Evolutionary conservation across 2,797 vertebrate genomes (phyloP).

Genomic region (Ficedula albicollis): DNA sequence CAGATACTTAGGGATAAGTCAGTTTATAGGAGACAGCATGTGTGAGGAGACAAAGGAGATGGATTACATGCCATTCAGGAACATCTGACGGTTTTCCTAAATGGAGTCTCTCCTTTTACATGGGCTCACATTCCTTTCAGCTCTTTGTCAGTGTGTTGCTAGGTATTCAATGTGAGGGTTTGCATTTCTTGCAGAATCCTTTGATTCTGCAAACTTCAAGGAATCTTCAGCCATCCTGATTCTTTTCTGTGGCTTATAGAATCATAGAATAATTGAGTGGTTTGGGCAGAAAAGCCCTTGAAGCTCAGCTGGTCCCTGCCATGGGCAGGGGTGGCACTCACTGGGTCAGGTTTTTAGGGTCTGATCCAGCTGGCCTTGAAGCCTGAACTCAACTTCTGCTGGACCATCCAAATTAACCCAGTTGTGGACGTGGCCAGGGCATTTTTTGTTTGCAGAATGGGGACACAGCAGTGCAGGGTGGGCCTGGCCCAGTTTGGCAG

Average conservation of each 20-base stretch:
- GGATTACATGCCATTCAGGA: neutral
- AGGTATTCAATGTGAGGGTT: neutral
- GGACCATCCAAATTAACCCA: neutral
- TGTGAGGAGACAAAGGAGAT: neutral
- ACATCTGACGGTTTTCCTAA: constrained; percentile 18
- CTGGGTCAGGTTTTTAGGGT: neutral
- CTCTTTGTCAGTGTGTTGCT: neutral
- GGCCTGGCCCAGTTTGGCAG: neutral
- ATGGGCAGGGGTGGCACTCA: neutral
- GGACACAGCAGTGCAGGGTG: neutral
- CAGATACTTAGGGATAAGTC: neutral
- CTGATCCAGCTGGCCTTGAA: neutral
- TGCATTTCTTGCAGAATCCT: neutral
- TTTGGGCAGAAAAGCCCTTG: neutral
- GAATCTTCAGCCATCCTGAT: neutral
- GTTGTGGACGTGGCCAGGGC: neutral
- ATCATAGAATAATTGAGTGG: neutral
- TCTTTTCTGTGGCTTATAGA: neutral
- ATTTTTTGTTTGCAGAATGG: neutral
- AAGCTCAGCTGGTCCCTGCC: neutral
- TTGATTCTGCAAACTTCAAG: neutral
- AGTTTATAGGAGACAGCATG: neutral
- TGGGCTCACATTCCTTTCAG: neutral
- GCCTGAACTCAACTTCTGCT: neutral
- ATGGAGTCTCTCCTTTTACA: neutral